phyloP scores from a whole-genome alignment of 2,797 vertebrate genomes.

The Spondyliosoma cantharus region DNA sequence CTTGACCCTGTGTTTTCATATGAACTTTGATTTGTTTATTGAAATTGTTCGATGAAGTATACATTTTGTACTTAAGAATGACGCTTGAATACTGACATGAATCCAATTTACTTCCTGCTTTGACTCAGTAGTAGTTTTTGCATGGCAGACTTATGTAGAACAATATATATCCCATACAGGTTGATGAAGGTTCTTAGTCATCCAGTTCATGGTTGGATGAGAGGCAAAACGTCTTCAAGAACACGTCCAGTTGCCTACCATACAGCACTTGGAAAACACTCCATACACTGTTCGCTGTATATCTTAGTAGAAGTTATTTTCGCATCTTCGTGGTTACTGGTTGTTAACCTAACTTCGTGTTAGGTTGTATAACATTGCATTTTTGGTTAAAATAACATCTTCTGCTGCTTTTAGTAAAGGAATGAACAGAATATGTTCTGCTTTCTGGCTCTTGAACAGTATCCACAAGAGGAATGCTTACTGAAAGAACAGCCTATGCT shows the following conservation, averaged over 20 bases:
- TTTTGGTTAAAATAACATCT: neutral
- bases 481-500: neutral
- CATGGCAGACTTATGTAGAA: neutral
- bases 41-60: neutral
- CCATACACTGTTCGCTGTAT: no score
- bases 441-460: neutral
- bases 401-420: neutral
- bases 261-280: no score
- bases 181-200: no score
- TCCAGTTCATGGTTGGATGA: no score
- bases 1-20: no score
- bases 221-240: no score
- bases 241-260: no score
- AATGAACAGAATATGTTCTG: neutral
- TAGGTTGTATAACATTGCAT: neutral
- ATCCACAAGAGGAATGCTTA: neutral
- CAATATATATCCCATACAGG: no score
- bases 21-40: no score
- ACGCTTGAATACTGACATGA: no score
- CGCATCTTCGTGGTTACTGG: neutral
- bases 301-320: neutral
- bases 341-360: neutral
- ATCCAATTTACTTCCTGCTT: no score
- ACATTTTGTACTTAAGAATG: neutral
- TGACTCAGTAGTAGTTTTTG: neutral